A percentile compares a stretch with the other conserved stretches of the same genome.
These are phyloP conservation scores for Trinectes maculatus DNA, from an alignment of 2,113 vertebrate genomes.

Conservation along the genomic window DNA sequence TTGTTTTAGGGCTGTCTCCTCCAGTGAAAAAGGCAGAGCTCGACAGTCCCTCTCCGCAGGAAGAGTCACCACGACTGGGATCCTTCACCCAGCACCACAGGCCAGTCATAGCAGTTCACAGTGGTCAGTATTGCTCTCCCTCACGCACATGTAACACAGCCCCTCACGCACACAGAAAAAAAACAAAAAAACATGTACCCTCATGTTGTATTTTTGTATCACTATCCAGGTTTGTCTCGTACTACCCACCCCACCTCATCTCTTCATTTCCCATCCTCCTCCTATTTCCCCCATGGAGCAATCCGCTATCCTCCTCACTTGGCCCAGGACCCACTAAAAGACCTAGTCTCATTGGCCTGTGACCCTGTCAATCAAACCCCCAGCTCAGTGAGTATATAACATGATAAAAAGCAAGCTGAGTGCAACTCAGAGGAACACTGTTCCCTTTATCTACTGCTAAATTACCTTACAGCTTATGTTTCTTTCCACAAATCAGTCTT, in stretches of 20 bases:
- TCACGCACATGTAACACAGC: not conserved
- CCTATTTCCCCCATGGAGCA: constrained; percentile 94
- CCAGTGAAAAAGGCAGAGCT: constrained; percentile 96
- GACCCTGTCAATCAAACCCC: constrained; percentile 93
- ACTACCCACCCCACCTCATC: constrained; percentile 93
- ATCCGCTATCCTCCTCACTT: constrained; percentile 97
- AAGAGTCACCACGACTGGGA: constrained; percentile 91
- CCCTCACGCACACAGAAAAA: constrained; percentile 4
- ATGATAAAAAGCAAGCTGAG: not conserved
- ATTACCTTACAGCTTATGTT: not conserved
- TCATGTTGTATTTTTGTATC: not conserved
- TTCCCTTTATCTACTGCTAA: not conserved
- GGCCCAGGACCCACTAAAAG: constrained; percentile 96
- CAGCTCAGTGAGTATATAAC: constrained; percentile 87
- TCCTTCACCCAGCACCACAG: constrained; percentile 98
- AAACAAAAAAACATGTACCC: not conserved
- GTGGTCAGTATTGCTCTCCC: constrained; percentile 83
- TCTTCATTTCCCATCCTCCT: constrained; percentile 92
- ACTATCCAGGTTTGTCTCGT: constrained; percentile 86
- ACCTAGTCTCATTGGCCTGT: constrained; percentile 95
- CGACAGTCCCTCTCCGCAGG: constrained; percentile 96
- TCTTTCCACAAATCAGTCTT: not conserved
- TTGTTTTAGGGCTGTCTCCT: constrained; percentile 88
- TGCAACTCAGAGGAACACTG: not conserved
- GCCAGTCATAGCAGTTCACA: constrained; percentile 97